Conservation (phyloP, 2,797 vertebrate genomes). For the Sebastes aleutianus region DNA sequence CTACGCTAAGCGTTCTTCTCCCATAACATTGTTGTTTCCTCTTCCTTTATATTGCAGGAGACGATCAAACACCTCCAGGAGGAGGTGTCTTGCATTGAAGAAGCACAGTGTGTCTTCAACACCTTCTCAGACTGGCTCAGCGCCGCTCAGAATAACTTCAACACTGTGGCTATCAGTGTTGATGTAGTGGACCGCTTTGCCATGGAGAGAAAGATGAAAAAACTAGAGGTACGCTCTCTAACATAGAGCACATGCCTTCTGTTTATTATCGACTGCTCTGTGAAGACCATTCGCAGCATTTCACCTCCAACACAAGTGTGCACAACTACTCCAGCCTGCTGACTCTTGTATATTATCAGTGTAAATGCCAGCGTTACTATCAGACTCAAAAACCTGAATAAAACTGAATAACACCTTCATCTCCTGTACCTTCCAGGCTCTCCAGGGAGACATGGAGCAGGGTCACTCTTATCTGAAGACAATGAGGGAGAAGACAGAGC, state of each 20-base stretch:
- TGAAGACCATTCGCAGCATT: background rate
- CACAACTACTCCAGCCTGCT: background rate
- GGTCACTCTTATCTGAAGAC: constrained; percentile 91
- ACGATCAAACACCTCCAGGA: constrained; percentile 93
- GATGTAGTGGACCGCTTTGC: constrained; percentile 85
- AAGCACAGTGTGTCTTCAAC: constrained; percentile 86
- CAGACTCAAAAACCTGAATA: background rate
- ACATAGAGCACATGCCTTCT: background rate
- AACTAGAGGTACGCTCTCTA: constrained; percentile 86
- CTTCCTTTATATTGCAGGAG: constrained; percentile 80
- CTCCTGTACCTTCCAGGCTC: constrained; percentile 60
- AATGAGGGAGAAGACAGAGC: constrained; percentile 89
- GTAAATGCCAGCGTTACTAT: background rate
- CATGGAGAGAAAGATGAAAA: constrained; percentile 93
- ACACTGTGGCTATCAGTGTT: constrained; percentile 81
- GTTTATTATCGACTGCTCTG: background rate
- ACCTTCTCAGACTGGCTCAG: constrained; percentile 91
- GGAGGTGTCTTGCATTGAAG: constrained; percentile 89
- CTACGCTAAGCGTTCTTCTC: background rate
- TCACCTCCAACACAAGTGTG: background rate
- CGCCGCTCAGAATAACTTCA: constrained; percentile 87
- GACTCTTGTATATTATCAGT: background rate
- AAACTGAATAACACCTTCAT: background rate
- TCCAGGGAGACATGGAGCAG: constrained; percentile 90
- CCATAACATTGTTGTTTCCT: background rate